Base-by-base conservation (phyloP, 2,888 invertebrate species). In the Didymodactylos carnosus region DNA sequence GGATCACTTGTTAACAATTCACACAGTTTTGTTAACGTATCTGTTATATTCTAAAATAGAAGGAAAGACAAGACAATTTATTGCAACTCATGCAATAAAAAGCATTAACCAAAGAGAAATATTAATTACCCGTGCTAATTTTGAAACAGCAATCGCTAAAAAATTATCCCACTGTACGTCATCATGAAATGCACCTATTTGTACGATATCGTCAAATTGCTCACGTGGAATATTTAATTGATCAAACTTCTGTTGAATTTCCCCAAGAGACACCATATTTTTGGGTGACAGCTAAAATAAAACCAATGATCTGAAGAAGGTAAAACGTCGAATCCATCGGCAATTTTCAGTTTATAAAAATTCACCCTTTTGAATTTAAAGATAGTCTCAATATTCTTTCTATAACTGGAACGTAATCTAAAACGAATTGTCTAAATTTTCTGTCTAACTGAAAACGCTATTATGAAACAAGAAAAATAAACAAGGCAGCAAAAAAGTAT, bases 1-100 rank as follows among this genome's bases (percentile, higher is more conserved):
- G 91, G 89, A 79, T 91, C 91, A 76, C 89, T 88, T 0, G 91
- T 90, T 72, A 91, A 84, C 0, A 90, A 86, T 80, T 91, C 90
- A 81, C 91, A 92, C 25, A 91, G 85, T 77, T 89, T 85, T 69
- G 88, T 87, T 90, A 91, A 90, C 0, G 91, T 89, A 80, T 89
- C 88, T 3, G 88, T 88, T 25, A 91, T 84, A 78, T 87, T 88
- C 88, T 89, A 87, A 40, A 76, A 77, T 62, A 19, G 70, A 46
- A 39, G 49, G 43, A 49, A 49, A 4, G 10, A 4, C 13, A 6
- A 41, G 13, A 41, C 19, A 16, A 16, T 41, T 41, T 3, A 7
- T 41, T 8, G 13, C 10, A 6, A 41, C 13, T 11, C 3, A 49
- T n/a, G n/a, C n/a, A n/a, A n/a, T n/a, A n/a, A n/a, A n/a, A n/a